Conservation (phyloP, 2,888 invertebrate species). For the Cylindroiulus punctatus region DNA sequence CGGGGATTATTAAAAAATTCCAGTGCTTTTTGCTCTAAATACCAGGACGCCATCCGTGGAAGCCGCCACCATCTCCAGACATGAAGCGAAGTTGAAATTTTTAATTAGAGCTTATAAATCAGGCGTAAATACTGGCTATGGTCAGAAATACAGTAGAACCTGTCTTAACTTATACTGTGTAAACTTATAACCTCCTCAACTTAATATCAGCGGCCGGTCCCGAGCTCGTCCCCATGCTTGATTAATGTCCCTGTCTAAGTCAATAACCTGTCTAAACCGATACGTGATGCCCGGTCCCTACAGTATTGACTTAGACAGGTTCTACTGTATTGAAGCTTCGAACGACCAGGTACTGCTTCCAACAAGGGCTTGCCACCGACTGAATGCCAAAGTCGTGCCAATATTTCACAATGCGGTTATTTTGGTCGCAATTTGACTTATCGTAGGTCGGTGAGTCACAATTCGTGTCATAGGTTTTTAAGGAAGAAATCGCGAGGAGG, state of each 20-base stretch:
- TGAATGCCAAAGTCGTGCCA: conserved; percentile 25
- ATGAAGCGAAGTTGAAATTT: background rate
- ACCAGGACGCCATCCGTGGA: background rate
- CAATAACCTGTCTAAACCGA: too few species aligned
- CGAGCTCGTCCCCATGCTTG: too few species aligned
- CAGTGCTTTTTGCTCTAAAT: background rate
- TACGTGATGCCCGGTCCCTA: too few species aligned
- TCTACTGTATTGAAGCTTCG: too few species aligned
- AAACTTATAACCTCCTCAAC: too few species aligned
- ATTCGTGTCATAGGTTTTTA: background rate
- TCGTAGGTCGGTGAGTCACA: background rate
- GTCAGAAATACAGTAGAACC: background rate
- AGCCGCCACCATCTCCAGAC: background rate
- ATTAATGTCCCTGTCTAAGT: too few species aligned
- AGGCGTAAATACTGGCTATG: background rate
- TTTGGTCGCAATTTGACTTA: background rate
- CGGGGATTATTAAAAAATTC: background rate
- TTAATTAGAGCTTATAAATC: background rate
- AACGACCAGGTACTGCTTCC: too few species aligned
- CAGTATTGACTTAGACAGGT: too few species aligned
- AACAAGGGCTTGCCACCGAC: conserved; percentile 1
- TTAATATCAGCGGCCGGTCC: too few species aligned
- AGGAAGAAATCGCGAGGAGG: background rate
- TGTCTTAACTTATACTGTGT: background rate
- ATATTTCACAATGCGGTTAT: background rate